A percentile compares a stretch with the other conserved stretches of the same genome.
Evolutionary conservation across 2,113 vertebrate species (phyloP).

Genomic region (Paratilapia polleni): DNA sequence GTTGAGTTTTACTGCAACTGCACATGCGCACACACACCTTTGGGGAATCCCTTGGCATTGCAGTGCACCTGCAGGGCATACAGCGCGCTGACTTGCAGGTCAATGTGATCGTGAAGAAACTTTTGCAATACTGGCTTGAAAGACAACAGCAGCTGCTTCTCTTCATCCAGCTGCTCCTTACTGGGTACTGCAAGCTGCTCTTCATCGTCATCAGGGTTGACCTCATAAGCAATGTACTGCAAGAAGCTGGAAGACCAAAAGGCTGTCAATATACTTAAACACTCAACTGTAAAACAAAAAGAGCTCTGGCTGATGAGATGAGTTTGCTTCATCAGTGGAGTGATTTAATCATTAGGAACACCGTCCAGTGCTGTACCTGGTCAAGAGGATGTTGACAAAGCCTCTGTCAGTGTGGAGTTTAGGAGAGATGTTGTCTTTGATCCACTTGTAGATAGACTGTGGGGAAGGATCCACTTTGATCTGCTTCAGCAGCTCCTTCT

Average conservation of each 20-base stretch:
- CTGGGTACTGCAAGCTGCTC: constrained; percentile 90
- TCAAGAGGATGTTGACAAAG: constrained; percentile 99
- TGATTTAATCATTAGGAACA: background rate
- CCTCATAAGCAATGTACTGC: constrained; percentile 96
- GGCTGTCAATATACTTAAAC: background rate
- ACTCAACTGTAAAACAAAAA: background rate
- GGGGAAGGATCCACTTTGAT: constrained; percentile 97
- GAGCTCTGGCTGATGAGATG: background rate
- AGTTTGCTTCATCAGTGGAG: background rate
- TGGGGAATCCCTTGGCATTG: constrained; percentile 91
- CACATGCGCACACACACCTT: constrained; percentile 82
- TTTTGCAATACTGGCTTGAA: constrained; percentile 99
- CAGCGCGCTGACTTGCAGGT: constrained; percentile 94
- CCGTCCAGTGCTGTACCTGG: constrained; percentile 82
- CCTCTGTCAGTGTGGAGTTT: constrained; percentile 98
- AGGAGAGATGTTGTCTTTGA: constrained; percentile 98
- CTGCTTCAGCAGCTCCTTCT: constrained; percentile 97
- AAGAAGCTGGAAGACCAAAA: constrained; percentile 85
- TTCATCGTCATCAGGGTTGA: constrained; percentile 87
- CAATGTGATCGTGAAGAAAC: constrained; percentile 95
- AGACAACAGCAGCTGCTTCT: constrained; percentile 92
- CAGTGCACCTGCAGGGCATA: constrained; percentile 99
- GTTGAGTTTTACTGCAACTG: background rate
- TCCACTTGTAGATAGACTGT: constrained; percentile 99
- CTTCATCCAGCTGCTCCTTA: constrained; percentile 95